Conservation (phyloP, 2,113 vertebrate species). For the Thunnus thynnus region DNA sequence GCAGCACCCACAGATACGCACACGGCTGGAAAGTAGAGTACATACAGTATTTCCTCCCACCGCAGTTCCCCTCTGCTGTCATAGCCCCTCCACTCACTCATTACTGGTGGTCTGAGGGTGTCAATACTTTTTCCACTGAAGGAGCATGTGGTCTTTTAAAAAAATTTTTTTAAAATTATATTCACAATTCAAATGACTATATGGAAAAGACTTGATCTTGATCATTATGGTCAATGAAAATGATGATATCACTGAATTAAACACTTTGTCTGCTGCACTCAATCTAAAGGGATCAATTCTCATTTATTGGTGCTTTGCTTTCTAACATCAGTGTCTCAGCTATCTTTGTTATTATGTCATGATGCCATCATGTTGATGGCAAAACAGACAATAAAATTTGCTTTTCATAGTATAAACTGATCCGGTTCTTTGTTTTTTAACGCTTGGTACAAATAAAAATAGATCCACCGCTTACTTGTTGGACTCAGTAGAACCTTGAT, state of each 20-base stretch:
- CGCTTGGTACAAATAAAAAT: background rate
- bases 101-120: constrained; percentile 51
- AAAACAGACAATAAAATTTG: background rate
- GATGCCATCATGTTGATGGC: background rate
- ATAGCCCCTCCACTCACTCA: constrained; percentile 22
- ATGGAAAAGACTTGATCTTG: background rate
- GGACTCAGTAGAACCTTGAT: background rate
- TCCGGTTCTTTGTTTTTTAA: background rate
- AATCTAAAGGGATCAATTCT: background rate
- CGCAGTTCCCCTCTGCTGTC: background rate
- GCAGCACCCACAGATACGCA: constrained; percentile 51
- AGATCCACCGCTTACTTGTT: background rate
- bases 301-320: background rate
- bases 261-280: background rate
- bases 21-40: constrained; percentile 58
- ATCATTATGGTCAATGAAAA: background rate
- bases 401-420: no score
- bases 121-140: constrained; percentile 46
- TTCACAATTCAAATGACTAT: background rate
- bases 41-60: constrained; percentile 55
- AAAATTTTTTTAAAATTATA: background rate
- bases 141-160: constrained; percentile 19
- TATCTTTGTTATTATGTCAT: background rate
- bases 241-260: background rate
- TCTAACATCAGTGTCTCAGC: background rate